Conservation (phyloP, 1,140 invertebrate genomes). For the roundworm (Caenorhabditis elegans) region DNA sequence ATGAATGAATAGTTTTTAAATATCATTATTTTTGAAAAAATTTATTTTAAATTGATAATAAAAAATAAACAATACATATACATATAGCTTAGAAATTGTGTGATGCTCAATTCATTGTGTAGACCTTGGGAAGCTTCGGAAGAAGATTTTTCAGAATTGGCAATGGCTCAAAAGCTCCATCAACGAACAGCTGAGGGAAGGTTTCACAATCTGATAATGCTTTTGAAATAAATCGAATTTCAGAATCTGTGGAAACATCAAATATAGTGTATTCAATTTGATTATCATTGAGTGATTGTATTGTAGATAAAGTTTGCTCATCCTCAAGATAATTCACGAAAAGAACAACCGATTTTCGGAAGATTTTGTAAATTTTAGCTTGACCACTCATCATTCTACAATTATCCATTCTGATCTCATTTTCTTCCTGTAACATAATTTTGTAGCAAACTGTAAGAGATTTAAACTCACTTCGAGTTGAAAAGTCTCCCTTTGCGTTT, state of each 20-base stretch:
- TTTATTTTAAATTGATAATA: too few relatives aligned
- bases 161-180: neutral
- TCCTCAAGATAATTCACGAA: neutral
- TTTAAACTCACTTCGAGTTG: too few relatives aligned
- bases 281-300: neutral
- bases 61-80: too few relatives aligned
- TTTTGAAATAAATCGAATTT: neutral
- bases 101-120: too few relatives aligned
- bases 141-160: neutral
- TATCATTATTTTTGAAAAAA: too few relatives aligned
- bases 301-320: neutral
- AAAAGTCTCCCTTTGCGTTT: too few relatives aligned
- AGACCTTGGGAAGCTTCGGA: neutral
- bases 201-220: slow-evolving; percentile 11
- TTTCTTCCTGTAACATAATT: slow-evolving; percentile 1
- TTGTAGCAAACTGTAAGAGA: too few relatives aligned
- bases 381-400: neutral
- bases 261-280: neutral
- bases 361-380: neutral
- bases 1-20: too few relatives aligned
- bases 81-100: too few relatives aligned
- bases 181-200: neutral
- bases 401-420: neutral
- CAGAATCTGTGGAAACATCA: slow-evolving; percentile 4
- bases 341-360: neutral